Evolutionary conservation across 2,113 vertebrate genomes (phyloP), one percentile per base, ranked within the genome.

Genomic region (Microcebus jonahi): DNA sequence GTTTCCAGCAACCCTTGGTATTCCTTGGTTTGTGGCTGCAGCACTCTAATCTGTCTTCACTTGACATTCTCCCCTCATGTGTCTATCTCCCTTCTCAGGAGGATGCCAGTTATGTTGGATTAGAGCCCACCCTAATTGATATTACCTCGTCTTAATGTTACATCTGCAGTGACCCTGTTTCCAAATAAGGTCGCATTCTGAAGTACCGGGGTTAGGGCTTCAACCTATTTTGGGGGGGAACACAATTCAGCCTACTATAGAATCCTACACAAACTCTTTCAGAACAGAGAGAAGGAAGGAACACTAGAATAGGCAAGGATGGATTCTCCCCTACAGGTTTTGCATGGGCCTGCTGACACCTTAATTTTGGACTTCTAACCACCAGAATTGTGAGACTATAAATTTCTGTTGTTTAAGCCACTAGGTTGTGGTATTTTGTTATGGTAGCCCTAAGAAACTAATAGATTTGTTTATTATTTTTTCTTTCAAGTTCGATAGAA

Each of bases 401-500:
- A 20, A 53, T 77, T 83, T 31, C 13, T 53, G 5, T 77, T 87
- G 29, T 63, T 70, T 55, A 80, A 95, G 85, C 17, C 25, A 65
- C 39, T 36, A 21, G 12, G 83, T 71, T 87, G 36, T 87, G 36
- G 23, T 63, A 48, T 34, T 61, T 90, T 45, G 15, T 63, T 95
- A 20, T 83, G 76, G 68, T 55, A 91, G 20, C 39, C 31, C 10
- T 84, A 80, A 76, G 8, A 83, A 86, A 61, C 73, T 61, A 76
- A 39, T 36, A 63, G 55, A 83, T 89, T 55, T n/a, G 27, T 29
- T 63, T 65, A 57, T 77, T 45, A 39, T 29, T 65, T 75, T 73
- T 86, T 77, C 77, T 86, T 96, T 93, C 42, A 94, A 89, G 17
- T 91, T 92, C 75, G 53, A n/a, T 91, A 59, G 70, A 84, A 91